Conservation (phyloP, 2,113 vertebrate species). For the Puffinus mauretanicus region DNA sequence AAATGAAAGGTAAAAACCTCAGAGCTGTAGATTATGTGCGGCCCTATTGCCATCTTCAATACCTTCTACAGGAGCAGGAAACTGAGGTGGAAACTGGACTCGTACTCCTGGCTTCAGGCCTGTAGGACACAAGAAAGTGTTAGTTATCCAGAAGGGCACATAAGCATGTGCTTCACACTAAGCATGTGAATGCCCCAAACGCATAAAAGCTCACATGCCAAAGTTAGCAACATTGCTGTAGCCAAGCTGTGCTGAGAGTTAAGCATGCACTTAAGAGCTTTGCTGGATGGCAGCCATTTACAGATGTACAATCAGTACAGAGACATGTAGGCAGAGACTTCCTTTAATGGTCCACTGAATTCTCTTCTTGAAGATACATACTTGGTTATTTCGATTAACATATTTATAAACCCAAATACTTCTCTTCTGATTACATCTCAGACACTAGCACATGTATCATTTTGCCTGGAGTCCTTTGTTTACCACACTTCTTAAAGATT, state of each 20-base stretch:
- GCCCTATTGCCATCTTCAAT: background rate
- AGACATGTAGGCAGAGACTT: conserved; percentile 30
- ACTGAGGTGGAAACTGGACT: background rate
- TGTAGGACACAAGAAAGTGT: background rate
- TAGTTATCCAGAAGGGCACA: background rate
- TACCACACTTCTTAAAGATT: background rate
- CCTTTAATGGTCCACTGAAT: conserved; percentile 5
- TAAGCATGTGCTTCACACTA: background rate
- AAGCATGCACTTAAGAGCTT: conserved; percentile 49
- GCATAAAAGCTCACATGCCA: background rate
- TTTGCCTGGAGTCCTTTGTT: background rate
- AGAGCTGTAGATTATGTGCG: background rate
- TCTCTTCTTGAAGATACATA: background rate
- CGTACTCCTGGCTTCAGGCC: background rate
- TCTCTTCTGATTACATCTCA: background rate
- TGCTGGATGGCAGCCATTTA: conserved; percentile 38
- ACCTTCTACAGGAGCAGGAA: background rate
- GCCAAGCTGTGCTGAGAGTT: conserved; percentile 38
- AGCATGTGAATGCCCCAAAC: background rate
- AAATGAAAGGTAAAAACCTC: background rate
- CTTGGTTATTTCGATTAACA: background rate
- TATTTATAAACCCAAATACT: background rate
- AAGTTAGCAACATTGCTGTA: conserved; percentile 8
- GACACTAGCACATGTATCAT: background rate
- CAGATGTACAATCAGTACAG: background rate